phyloP scores from a whole-genome alignment of 2,113 vertebrate species.

The Athene noctua region DNA sequence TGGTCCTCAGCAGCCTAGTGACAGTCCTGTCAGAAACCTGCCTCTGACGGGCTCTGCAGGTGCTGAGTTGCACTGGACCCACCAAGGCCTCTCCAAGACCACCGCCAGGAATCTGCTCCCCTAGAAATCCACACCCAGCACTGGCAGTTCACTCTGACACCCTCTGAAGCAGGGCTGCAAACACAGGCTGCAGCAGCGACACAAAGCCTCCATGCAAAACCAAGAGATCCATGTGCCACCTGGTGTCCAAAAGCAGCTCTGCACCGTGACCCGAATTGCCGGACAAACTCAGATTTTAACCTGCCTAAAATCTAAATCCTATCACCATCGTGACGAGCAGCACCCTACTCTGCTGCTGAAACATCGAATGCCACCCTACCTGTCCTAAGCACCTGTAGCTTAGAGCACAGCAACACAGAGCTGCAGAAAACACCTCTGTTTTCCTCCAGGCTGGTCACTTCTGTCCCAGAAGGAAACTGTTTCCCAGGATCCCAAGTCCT shows the following conservation, averaged over 20 bases:
- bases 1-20: neutral
- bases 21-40: too few relatives aligned
- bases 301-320: neutral
- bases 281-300: too few relatives aligned
- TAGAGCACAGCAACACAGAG: neutral
- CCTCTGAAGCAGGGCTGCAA: neutral
- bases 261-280: neutral
- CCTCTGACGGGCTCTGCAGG: neutral
- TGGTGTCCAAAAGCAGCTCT: slow-evolving; percentile 46
- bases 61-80: neutral
- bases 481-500: neutral
- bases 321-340: rapidly evolving
- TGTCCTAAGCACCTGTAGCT: neutral
- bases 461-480: neutral
- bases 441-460: rapidly evolving
- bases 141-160: too few relatives aligned
- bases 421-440: neutral
- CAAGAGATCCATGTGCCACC: slow-evolving; percentile 64
- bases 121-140: too few relatives aligned
- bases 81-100: rapidly evolving
- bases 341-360: neutral
- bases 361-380: rapidly evolving
- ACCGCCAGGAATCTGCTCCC: neutral
- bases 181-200: neutral
- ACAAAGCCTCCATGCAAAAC: neutral